Evolutionary conservation across 2,113 vertebrate species (phyloP).

Genomic region (Aviceda subcristata): DNA sequence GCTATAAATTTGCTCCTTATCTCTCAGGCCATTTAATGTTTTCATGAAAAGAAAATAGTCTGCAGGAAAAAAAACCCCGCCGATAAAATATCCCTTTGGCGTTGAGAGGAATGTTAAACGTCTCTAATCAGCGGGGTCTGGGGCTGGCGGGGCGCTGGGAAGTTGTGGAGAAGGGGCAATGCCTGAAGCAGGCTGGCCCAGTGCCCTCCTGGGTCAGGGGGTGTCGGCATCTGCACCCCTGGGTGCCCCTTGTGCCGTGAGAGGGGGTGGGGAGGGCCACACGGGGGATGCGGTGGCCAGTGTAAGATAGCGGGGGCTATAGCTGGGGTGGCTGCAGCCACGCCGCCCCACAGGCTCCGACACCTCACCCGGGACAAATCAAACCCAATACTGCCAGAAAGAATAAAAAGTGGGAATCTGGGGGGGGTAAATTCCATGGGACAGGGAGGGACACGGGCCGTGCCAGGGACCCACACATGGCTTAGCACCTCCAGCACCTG

Average conservation of each 20-base stretch:
- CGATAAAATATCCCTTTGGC: slow-evolving; percentile 70
- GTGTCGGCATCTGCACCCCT: neutral
- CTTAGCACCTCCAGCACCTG: neutral
- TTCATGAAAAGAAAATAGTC: slow-evolving; percentile 75
- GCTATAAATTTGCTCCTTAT: slow-evolving; percentile 76
- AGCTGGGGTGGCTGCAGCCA: neutral
- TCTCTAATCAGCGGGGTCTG: slow-evolving; percentile 55
- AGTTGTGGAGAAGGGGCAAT: neutral
- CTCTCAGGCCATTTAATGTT: slow-evolving; percentile 69
- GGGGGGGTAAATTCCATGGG: neutral
- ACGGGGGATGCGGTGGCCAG: accelerated
- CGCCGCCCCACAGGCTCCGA: accelerated
- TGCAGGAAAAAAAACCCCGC: neutral
- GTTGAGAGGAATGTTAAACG: slow-evolving; percentile 44
- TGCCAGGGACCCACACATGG: accelerated
- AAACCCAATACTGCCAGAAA: neutral
- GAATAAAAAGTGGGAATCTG: neutral
- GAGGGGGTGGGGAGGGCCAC: neutral
- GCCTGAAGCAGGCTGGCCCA: neutral
- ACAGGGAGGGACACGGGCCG: neutral
- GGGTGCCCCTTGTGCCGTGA: neutral
- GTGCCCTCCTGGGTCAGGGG: too few relatives aligned
- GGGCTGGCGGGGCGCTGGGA: neutral
- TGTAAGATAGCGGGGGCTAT: neutral
- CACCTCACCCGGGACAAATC: neutral